A percentile compares a stretch with the other conserved stretches of the same genome.
Evolutionary conservation across 2,797 vertebrate genomes (phyloP).

Genomic region (Natrix natrix): DNA sequence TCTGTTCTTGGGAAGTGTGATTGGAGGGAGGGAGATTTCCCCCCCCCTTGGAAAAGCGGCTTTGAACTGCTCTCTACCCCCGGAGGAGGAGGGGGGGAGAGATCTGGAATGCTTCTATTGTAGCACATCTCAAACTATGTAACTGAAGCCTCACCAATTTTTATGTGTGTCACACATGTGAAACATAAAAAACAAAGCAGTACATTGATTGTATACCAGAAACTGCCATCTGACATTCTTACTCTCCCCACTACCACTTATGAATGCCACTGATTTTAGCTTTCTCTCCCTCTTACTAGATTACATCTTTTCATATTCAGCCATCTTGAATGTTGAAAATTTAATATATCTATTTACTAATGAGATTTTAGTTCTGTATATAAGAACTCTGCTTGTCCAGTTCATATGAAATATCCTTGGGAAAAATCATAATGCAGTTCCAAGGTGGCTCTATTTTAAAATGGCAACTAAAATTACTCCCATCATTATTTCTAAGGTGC

Average conservation of each 20-base stretch:
- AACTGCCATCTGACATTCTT: not conserved
- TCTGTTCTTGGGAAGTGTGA: no score
- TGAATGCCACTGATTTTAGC: not conserved
- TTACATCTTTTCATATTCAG: not conserved
- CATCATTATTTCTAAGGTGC: not conserved
- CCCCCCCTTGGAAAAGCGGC: no score
- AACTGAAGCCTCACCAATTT: not conserved
- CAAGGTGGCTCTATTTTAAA: not conserved
- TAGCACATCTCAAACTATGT: no score
- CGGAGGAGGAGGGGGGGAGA: no score
- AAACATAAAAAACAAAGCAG: not conserved
- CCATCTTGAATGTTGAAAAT: not conserved
- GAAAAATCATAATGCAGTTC: not conserved
- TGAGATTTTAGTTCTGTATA: not conserved
- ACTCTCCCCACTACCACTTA: not conserved
- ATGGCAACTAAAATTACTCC: not conserved
- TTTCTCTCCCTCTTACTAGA: not conserved
- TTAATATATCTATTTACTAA: not conserved
- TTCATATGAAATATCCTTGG: not conserved
- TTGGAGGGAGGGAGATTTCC: no score
- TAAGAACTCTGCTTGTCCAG: not conserved
- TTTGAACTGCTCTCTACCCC: no score
- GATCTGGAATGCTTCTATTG: no score
- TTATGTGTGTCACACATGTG: not conserved
- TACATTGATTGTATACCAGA: not conserved